Base-by-base conservation (phyloP, 2,888 invertebrate species). In the Agonopterix arenella region DNA sequence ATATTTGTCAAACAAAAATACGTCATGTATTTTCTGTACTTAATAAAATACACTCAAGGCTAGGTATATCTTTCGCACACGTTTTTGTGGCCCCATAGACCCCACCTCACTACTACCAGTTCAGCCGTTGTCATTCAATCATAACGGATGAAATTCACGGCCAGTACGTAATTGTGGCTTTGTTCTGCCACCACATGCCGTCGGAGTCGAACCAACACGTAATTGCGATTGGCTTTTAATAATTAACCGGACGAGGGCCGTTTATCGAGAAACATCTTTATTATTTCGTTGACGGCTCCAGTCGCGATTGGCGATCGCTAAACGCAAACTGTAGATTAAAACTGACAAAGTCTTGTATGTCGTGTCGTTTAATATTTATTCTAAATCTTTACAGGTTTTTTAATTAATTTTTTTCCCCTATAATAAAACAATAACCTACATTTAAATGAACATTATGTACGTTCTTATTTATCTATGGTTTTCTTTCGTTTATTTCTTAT, bases 231-330 rank as follows among this genome's bases (percentile, higher is more conserved):
- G 64, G 55, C 61, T 68, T 59, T 64, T 64, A 68, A 70, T 73
- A 71, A 74, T 72, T 68, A 70, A 66, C 62, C 60, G 60, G 55
- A 59, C 58, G 58, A 47, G 56, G 59, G 59, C 58, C 61, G 61
- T 71, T 75, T 68, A 74, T 73, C 65, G 59, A 60, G 52, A 65
- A 69, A 71, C 65, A 68, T 73, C 64, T 71, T 71, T 69, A 73
- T 72, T 66, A 61, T 57, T 58, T 57, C 53, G 54, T 51, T 56
- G 57, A 58, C 59, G 55, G 54, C 51, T 57, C 46, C 51, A 13
- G 40, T 43, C 11, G n/a, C 40, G 40, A n/a, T 40, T n/a, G 45
- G 11, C 36, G 10, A 45, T 36, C 36, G n/a, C 11, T 45, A 8
- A 45, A 36, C 36, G 36, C 36, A 45, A 44, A 45, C 41, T 47